Evolutionary conservation across 2,888 invertebrate species (phyloP), one percentile per base, ranked within the genome.

Genomic region (Polydrusus pterygomalis): DNA sequence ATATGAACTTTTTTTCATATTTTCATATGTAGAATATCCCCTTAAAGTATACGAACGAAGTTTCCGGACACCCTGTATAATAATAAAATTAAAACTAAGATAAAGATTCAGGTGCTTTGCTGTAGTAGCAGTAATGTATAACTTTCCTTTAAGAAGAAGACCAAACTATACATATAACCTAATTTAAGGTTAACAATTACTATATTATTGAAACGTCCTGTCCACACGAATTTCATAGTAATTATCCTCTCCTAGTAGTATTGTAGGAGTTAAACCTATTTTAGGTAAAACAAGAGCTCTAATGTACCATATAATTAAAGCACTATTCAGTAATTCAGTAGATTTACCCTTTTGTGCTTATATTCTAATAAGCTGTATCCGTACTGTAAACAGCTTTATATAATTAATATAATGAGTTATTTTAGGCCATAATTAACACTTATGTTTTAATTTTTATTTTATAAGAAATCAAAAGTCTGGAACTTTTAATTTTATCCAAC

Each of bases 301-400:
- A 51, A 51, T 20, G 20, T 51, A 20, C 20, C 20, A 51, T 51
- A 51, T 51, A 51, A 51, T 51, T 51, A 20, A 51, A 51, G 11
- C 18, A 8, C 20, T 51, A 51, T 51, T 51, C 51, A 51, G 51
- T 3, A 20, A 51, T 51, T 51, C 51, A 51, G 51, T 3, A 20
- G 11, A 51, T 51, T 20, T 20, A 20, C 20, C 17, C 51, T 20
- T n/a, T n/a, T 11, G 1, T 51, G 51, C 11, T 51, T 20, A 51
- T 51, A 51, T 20, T 51, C 11, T 20, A 20, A 51, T 20, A 51
- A n/a, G 51, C 51, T 11, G 20, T 51, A 51, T 18, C 18, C 10
- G 11, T 7, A 9, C 11, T 51, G 20, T 51, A 51, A 51, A 51
- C n/a, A 13, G 6, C n/a, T 25, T 25, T n/a, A 43, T 43, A 13